Conservation (phyloP, 2,113 vertebrate genomes). For the Eubucco bourcierii region DNA sequence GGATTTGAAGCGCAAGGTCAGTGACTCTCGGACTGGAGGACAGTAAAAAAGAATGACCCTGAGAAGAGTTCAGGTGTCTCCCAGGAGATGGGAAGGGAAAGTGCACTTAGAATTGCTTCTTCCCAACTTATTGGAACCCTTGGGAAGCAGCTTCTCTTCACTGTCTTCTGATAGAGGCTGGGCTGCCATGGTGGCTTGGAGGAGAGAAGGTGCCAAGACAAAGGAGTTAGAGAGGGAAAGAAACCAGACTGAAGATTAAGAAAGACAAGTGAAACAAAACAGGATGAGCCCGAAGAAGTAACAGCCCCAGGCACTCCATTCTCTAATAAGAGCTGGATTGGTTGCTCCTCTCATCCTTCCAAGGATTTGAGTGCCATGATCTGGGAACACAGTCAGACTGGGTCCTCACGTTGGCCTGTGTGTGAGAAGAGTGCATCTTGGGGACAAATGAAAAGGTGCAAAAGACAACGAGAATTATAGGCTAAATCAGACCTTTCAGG, state of each 20-base stretch:
- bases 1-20: not conserved
- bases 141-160: not conserved
- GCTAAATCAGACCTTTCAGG: not conserved
- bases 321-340: not conserved
- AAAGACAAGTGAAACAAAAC: not conserved
- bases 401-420: not conserved
- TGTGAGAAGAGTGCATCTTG: not conserved
- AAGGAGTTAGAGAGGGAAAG: not conserved
- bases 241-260: not conserved
- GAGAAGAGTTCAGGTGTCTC: not conserved
- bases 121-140: not conserved
- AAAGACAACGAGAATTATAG: not conserved
- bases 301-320: not conserved
- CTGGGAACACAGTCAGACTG: not conserved
- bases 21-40: not conserved
- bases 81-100: not conserved
- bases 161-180: not conserved
- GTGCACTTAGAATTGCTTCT: not conserved
- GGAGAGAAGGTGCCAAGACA: not conserved
- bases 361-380: not conserved
- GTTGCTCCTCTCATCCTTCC: not conserved
- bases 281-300: not conserved
- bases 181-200: not conserved
- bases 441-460: not conserved
- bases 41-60: not conserved